phyloP scores from a whole-genome alignment of 2,113 vertebrate species.

The Reinhardtius hippoglossoides region DNA sequence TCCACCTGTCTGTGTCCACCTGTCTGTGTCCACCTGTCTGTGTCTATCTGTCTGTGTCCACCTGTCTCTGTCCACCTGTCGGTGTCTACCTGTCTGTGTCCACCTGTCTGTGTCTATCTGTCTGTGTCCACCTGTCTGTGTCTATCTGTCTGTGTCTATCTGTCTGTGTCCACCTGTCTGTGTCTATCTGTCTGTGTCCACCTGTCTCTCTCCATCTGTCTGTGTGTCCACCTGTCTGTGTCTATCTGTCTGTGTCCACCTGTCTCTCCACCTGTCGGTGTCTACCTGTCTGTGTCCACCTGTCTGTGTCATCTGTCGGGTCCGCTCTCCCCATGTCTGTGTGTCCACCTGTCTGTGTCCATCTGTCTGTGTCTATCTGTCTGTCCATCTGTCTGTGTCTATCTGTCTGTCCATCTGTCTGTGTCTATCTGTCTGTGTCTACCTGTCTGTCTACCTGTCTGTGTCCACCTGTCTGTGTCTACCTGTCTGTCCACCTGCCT shows the following conservation, averaged over 20 bases:
- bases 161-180: not conserved
- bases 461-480: not conserved
- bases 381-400: not conserved
- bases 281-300: constrained; percentile 32
- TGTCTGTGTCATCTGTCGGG: not conserved
- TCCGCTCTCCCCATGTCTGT: too few relatives aligned
- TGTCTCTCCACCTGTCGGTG: too few relatives aligned
- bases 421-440: not conserved
- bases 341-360: constrained; percentile 35
- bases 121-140: too few relatives aligned
- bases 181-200: not conserved
- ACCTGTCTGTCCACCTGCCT: too few relatives aligned
- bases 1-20: not conserved
- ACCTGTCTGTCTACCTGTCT: too few relatives aligned
- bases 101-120: too few relatives aligned
- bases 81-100: too few relatives aligned
- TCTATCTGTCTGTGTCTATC: too few relatives aligned
- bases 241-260: not conserved
- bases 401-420: constrained; percentile 30
- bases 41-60: too few relatives aligned
- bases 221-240: not conserved
- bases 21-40: too few relatives aligned
- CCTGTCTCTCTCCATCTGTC: not conserved
- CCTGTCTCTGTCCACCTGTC: too few relatives aligned
- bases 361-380: not conserved